Base-by-base conservation (phyloP, 2,888 invertebrate genomes). In the Neelides folsomi region DNA sequence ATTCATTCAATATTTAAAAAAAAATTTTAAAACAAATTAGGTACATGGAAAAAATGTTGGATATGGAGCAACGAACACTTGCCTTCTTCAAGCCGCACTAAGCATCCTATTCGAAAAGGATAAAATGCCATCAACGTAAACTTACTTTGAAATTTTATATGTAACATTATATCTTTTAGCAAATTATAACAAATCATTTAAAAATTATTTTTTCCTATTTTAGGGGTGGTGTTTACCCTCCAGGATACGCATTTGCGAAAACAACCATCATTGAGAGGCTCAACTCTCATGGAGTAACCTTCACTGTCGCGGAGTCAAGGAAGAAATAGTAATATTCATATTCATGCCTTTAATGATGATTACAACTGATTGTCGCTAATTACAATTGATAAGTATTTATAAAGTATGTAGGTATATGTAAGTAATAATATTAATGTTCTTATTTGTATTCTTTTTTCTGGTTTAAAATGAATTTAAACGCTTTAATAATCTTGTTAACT, bases 211-310 rank as follows among this genome's bases (percentile, higher is more conserved):
- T 49, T 59, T 68, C 49, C 62, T 62, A 58, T 73, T 76, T 53
- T 71, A 87, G 86, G 9, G 89, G 89, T 36, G 94, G 94, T 10
- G 92, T 94, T 1, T 74, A 82, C 53, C 77, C 93, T 0, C 87
- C 94, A 0, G 92, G 82, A 1, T 81, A 80, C 10, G 90, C 89
- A 0, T 95, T 94, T 72, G 75, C 75, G 1, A 79, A 87, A 58
- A 92, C 94, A 0, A 77, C 76, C 20, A 72, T 93, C 18, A 78
- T 90, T 55, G 76, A 83, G 35, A 77, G 82, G 57, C 74, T 95
- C 16, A 75, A 77, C 52, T 78, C 82, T 47, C 79, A 83, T 69
- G 82, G 81, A 47, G 68, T 84, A n/a, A 79, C 73, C 47, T 86
- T 85, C 68, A 79, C 83, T 68, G 75, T 85, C 9, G 47, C 55